Conservation (phyloP, 2,113 vertebrate species). For the Addax nasomaculatus region DNA sequence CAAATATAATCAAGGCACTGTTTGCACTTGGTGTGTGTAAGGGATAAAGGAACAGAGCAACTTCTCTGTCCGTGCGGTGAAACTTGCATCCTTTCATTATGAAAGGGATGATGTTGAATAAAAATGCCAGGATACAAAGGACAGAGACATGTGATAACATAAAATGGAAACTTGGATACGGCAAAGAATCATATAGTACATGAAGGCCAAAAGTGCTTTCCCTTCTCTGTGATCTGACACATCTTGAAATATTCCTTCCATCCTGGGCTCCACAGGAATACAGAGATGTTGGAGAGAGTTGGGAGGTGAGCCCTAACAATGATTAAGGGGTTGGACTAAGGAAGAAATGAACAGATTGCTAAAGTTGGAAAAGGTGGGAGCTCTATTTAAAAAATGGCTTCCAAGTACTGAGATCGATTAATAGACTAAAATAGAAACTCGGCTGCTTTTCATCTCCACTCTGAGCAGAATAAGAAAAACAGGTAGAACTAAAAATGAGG, state of each 20-base stretch:
- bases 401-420: constrained; percentile 54
- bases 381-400: constrained; percentile 57
- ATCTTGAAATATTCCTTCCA: not conserved
- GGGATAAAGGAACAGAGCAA: not conserved
- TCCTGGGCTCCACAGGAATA: not conserved
- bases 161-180: not conserved
- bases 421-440: constrained; percentile 56
- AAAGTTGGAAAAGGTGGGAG: constrained; percentile 22
- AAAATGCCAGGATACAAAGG: not conserved
- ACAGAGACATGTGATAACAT: not conserved
- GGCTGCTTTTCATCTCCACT: constrained; percentile 33
- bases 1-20: not conserved
- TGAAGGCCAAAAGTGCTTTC: not conserved
- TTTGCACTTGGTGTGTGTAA: not conserved
- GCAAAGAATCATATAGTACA: not conserved
- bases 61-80: not conserved
- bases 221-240: not conserved
- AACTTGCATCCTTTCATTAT: not conserved
- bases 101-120: not conserved
- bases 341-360: constrained; percentile 46
- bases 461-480: constrained; percentile 45
- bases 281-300: not conserved
- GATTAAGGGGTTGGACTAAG: constrained; percentile 26
- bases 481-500: constrained; percentile 43
- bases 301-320: not conserved